These are phyloP conservation scores for Lasiurus borealis DNA, from an alignment of 2,113 vertebrate species.

Conservation along the genomic window DNA sequence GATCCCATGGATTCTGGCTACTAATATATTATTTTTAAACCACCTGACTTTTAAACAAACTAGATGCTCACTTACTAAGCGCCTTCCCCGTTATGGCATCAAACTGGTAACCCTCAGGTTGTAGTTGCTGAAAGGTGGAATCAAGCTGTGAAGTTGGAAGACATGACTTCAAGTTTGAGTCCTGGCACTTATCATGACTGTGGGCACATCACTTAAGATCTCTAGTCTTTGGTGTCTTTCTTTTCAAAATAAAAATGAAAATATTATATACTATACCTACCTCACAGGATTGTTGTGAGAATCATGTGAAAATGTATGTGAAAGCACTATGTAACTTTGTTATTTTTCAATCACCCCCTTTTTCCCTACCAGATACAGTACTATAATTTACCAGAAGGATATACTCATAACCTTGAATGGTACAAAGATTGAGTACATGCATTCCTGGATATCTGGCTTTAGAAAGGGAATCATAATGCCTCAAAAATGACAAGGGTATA, in stretches of 20 bases:
- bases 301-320: constrained; percentile 60
- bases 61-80: background rate
- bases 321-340: constrained; percentile 50
- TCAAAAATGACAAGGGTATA: background rate
- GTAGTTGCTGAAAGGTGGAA: background rate
- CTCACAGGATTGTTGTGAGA: constrained; percentile 79
- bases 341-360: constrained; percentile 17
- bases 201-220: constrained; percentile 2
- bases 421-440: background rate
- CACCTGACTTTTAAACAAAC: background rate
- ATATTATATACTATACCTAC: constrained; percentile 68
- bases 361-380: background rate
- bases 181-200: background rate
- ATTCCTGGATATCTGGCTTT: constrained; percentile 4
- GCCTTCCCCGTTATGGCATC: background rate
- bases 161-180: background rate
- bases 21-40: background rate
- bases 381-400: background rate
- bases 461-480: background rate
- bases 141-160: background rate
- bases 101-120: background rate
- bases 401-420: background rate
- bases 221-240: constrained; percentile 43
- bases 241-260: constrained; percentile 64
- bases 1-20: background rate